Evolutionary conservation across 2,888 invertebrate species (phyloP), one percentile per base, ranked within the genome.

Genomic region (Parelbella ahira): DNA sequence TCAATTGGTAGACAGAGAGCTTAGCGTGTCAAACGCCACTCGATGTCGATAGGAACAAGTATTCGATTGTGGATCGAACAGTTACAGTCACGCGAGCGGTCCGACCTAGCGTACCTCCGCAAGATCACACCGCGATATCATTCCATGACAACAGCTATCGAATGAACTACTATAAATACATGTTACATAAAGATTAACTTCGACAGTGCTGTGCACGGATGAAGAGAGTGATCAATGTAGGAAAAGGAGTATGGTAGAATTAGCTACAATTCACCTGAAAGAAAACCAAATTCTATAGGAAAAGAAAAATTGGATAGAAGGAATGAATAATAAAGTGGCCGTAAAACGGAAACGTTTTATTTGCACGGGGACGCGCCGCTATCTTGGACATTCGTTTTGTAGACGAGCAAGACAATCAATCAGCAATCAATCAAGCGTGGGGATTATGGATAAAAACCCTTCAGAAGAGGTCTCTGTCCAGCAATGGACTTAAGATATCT

Each of bases 21-120:
- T 68, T 75, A 63, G 72, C 78, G 72, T 80, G 79, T 75, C 63
- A 64, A 70, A 66, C 68, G 65, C 63, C 68, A 78, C 77, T 78
- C 67, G 63, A 77, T 63, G 60, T 67, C 62, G 70, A 71, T 74
- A 66, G 60, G 60, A 67, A 63, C 67, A 59, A 57, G 61, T 55
- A 58, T 56, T 53, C 50, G 58, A 62, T 60, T 58, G 61, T 51
- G 62, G 52, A 65, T 73, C 57, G 63, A 73, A 69, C 59, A 58
- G 60, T 62, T 64, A 58, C 37, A 69, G 71, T 74, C 81, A 80
- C 79, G 80, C 77, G 53, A 75, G 50, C 53, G 50, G 50, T 44
- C 53, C 45, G 48, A 56, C 56, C 54, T 57, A 65, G 58, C 54
- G 51, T 56, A 54, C 56, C 53, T 45, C 53, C 39, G 53, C 50